These are phyloP conservation scores for Platycheirus albimanus DNA, from an alignment of 2,888 invertebrate species.

Conservation along the genomic window DNA sequence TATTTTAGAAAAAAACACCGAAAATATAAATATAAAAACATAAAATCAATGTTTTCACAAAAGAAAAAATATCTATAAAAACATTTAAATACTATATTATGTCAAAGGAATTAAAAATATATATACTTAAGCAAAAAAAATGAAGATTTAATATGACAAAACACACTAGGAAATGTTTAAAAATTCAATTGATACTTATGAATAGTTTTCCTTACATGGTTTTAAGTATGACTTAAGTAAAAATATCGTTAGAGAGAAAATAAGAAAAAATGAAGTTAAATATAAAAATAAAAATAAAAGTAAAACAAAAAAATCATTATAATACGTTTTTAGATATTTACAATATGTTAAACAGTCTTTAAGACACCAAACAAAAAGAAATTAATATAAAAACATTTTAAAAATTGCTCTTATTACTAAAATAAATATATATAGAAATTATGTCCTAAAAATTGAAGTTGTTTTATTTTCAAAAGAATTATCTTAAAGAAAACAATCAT, in stretches of 20 bases:
- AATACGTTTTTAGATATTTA: conserved; percentile 73
- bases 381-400: conserved; percentile 66
- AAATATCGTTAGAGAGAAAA: conserved; percentile 42
- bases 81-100: conserved; percentile 1
- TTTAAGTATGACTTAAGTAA: conserved; percentile 66
- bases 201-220: conserved; percentile 70
- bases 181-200: conserved; percentile 72
- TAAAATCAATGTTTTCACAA: conserved; percentile 26
- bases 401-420: conserved; percentile 73
- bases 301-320: conserved; percentile 40
- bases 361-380: conserved; percentile 63
- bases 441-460: conserved; percentile 54
- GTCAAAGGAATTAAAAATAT: conserved; percentile 34
- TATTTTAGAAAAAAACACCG: conserved; percentile 3
- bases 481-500: too few species aligned
- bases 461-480: neutral
- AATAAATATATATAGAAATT: conserved; percentile 65
- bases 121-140: conserved; percentile 39
- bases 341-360: conserved; percentile 68
- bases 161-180: conserved; percentile 62
- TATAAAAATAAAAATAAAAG: conserved; percentile 17
- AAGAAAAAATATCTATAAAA: conserved; percentile 4
- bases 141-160: conserved; percentile 19
- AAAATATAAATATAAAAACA: conserved; percentile 13
- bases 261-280: conserved; percentile 10